Percentiles rank a stretch among this genome's conserved stretches.
Evolutionary conservation across 1,140 invertebrate genomes (phyloP).

Genomic region (Vanessa tameamea): DNA sequence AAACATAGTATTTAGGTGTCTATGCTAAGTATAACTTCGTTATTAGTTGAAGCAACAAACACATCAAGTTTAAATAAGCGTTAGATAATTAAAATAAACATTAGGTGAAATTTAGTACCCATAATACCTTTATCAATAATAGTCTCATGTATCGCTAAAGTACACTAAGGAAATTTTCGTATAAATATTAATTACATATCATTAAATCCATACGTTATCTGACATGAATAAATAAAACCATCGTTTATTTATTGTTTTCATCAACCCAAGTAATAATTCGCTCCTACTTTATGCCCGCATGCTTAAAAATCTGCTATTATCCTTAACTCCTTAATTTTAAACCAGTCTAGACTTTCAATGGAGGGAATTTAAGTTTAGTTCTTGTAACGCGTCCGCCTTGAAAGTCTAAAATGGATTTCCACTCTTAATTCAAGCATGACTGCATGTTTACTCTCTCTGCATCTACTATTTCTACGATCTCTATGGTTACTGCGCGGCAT

Average conservation of each 20-base stretch:
- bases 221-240: background rate
- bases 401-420: slow-evolving; percentile 56
- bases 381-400: slow-evolving; percentile 44
- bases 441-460: slow-evolving; percentile 74
- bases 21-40: background rate
- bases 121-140: background rate
- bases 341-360: slow-evolving; percentile 55
- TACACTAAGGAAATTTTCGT: background rate
- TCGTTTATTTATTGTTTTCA: slow-evolving; percentile 17
- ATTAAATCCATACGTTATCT: background rate
- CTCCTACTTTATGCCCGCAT: slow-evolving; percentile 78
- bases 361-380: slow-evolving; percentile 33
- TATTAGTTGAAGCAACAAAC: background rate
- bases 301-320: slow-evolving; percentile 62
- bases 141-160: background rate
- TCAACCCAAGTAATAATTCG: slow-evolving; percentile 47
- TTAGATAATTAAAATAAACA: background rate
- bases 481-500: slow-evolving; percentile 81
- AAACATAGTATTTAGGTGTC: background rate
- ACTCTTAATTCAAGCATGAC: slow-evolving; percentile 57
- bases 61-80: background rate
- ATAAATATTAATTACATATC: background rate
- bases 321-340: slow-evolving; percentile 54
- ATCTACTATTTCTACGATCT: slow-evolving; percentile 79
- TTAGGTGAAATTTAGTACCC: slow-evolving; percentile 4